Evolutionary conservation across 2,113 vertebrate species (phyloP), one percentile per base, ranked within the genome.

Genomic region (Psettodes erumei): DNA sequence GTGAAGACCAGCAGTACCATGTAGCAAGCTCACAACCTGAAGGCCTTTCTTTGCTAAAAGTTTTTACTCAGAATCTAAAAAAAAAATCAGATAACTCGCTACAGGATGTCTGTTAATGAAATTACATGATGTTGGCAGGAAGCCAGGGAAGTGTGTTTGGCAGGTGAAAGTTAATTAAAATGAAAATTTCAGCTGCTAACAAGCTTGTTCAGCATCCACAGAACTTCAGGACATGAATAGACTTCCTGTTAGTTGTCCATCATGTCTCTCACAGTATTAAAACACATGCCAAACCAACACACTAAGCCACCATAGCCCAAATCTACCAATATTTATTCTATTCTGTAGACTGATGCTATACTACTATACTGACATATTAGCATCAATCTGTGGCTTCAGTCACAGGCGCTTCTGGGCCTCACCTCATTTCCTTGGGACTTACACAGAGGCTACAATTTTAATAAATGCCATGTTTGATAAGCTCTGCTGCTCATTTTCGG

Each of bases 371-470:
- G 56, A 58, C 27, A 30, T 28, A 73, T 30, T 19, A 11, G n/a
- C 43, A 72, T 60, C 21, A 23, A 12, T 35, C 32, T 61, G 74
- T 37, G 28, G 9, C 19, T 58, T 64, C 27, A 58, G 50, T n/a
- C 67, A 69, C 9, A 48, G 32, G 25, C 16, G 45, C n/a, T n/a
- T 43, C 45, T 27, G 13, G 67, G 35, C 13, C 21, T 54, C 11
- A 21, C 42, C n/a, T 79, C 61, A 71, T 66, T 65, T 71, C 60
- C 43, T 59, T 53, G 25, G 27, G 33, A 50, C 25, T 65, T 21
- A 56, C 16, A n/a, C 47, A 16, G 11, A 45, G n/a, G 35, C 54
- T 2, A 10, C 30, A 33, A 6, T 63, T 55, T 62, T 63, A 69
- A 69, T 62, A 43, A 56, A 54, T 6, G 48, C 16, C 47, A 55